These are phyloP conservation scores for Cheilosia soror DNA, from an alignment of 2,888 invertebrate genomes.

Conservation along the genomic window DNA sequence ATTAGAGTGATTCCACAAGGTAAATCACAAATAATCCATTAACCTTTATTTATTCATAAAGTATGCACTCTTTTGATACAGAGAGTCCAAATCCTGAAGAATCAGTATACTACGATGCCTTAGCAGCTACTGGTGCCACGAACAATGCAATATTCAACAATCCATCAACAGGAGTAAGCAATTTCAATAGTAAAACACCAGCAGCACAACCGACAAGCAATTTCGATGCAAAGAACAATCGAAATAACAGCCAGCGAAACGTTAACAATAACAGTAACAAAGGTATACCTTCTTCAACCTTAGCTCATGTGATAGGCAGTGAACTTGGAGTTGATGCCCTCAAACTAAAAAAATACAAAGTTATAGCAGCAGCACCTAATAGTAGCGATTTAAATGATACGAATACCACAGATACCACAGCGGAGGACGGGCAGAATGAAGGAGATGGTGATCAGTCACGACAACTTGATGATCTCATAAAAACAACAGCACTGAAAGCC, in stretches of 20 bases:
- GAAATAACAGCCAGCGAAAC: slow-evolving; percentile 34
- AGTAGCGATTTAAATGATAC: slow-evolving; percentile 51
- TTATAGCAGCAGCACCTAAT: slow-evolving; percentile 31
- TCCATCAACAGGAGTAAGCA: slow-evolving; percentile 41
- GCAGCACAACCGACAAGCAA: slow-evolving; percentile 29
- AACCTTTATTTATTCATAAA: neutral
- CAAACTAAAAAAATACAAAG: slow-evolving; percentile 63
- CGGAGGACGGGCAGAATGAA: slow-evolving; percentile 57
- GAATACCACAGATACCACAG: slow-evolving; percentile 55
- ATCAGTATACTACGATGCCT: slow-evolving; percentile 92
- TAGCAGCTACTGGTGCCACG: slow-evolving; percentile 86
- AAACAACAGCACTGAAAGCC: slow-evolving; percentile 30
- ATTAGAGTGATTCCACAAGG: slow-evolving; percentile 89
- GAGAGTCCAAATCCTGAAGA: slow-evolving; percentile 86
- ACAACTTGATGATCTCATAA: slow-evolving; percentile 63
- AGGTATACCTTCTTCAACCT: slow-evolving; percentile 30
- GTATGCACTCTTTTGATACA: neutral
- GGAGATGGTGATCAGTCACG: slow-evolving; percentile 65
- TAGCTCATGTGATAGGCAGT: slow-evolving; percentile 47
- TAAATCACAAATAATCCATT: slow-evolving; percentile 45
- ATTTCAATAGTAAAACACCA: slow-evolving; percentile 33
- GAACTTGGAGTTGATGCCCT: slow-evolving; percentile 34
- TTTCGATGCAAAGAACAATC: slow-evolving; percentile 38
- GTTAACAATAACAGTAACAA: slow-evolving; percentile 33
- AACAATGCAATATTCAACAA: slow-evolving; percentile 75